phyloP scores from a whole-genome alignment of 2,797 vertebrate species.

The Pterois miles region DNA sequence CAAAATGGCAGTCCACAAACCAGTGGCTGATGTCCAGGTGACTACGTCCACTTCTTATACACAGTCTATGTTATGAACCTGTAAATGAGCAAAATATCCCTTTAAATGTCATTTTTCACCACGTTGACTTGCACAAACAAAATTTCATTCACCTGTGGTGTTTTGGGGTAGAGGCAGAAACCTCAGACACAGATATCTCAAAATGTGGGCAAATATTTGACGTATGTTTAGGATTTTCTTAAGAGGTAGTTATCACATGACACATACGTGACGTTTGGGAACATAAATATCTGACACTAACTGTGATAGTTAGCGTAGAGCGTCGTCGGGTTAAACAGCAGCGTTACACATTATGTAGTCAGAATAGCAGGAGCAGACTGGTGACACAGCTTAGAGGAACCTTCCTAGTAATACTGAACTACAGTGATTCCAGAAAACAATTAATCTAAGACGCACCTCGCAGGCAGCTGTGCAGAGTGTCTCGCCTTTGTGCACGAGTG shows the following conservation, averaged over 20 bases:
- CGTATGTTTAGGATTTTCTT: background rate
- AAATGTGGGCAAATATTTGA: background rate
- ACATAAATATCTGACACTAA: background rate
- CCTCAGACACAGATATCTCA: background rate
- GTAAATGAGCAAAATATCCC: too few relatives aligned
- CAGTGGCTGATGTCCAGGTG: too few relatives aligned
- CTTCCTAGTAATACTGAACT: background rate
- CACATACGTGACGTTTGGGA: too few relatives aligned
- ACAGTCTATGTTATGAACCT: background rate
- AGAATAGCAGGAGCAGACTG: background rate
- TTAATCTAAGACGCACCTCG: constrained; percentile 31
- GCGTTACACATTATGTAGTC: background rate
- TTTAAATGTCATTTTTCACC: too few relatives aligned
- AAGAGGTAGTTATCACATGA: too few relatives aligned
- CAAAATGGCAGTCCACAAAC: background rate
- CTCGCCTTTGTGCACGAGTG: constrained; percentile 26
- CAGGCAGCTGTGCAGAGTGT: constrained; percentile 49
- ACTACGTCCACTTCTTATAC: background rate
- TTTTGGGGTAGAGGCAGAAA: background rate
- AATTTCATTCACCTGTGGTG: background rate
- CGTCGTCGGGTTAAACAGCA: background rate
- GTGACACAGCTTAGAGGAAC: background rate
- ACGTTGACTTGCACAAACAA: background rate
- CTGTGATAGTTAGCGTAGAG: background rate
- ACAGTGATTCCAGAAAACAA: constrained; percentile 28